Evolutionary conservation across 53 echinoderm and acorn worm genomes (phyloP), one percentile per base, ranked within the genome.

Genomic region (Mesocentrotus franciscanus): DNA sequence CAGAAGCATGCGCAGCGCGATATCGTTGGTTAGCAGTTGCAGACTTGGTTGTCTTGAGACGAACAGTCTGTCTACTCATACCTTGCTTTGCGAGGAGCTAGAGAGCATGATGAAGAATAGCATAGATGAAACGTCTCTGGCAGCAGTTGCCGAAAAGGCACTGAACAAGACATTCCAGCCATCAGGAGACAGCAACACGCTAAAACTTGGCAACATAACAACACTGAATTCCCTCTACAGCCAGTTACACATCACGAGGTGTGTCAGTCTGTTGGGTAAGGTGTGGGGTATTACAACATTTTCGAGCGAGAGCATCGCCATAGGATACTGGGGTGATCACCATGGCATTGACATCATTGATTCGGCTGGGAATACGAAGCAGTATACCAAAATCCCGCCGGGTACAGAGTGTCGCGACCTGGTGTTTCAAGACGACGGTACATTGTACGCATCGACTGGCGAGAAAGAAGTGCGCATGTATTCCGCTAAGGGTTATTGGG

Each of bases 341-440:
- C n/a, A 34, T 12, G 87, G 87, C 10, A 87, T 87, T 18, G 59
- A 87, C 15, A 87, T 87, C 1, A 58, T 87, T 87, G n/a, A 87
- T 56, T 87, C 58, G 6, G n/a, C 10, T 3, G 87, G 87, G 1
- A 57, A 29, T 2, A 57, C 10, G n/a, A 24, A n/a, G 58, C 87
- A 59, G 87, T 87, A 87, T 87, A 7, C 36, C 26, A 91, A 68
- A 26, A 14, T 70, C 16, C 68, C 62, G 20, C 18, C 32, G 1
- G 18, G 14, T 58, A 10, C 18, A 11, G 58, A 58, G 58, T 91
- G 70, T 70, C 26, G 11, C 29, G 92, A 92, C 49, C 8, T 92
- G 17, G 92, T 74, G 56, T 92, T 92, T 56, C 92, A 92, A 74
- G 24, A 49, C 49, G 75, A 92, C 76, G 22, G 70, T 20, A 74